Percentiles rank a stretch among this genome's conserved stretches.
Evolutionary conservation across 2,113 vertebrate genomes (phyloP).

Genomic region (Rhipidura dahli): DNA sequence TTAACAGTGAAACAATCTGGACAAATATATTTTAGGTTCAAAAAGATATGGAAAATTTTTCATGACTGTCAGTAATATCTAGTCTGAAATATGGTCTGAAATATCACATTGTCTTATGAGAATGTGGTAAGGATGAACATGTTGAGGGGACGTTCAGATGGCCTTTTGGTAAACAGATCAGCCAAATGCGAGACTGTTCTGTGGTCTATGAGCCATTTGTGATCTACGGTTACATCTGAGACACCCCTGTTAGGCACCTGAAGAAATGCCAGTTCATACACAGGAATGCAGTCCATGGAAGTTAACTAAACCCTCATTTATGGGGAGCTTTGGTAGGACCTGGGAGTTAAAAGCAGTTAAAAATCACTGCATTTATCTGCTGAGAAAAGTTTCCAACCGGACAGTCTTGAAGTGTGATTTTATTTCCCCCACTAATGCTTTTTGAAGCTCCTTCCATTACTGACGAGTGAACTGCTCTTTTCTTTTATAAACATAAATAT

Average conservation of each 20-base stretch:
- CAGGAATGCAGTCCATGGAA: neutral
- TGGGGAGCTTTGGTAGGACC: neutral
- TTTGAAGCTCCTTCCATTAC: neutral
- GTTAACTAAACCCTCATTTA: neutral
- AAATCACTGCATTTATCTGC: neutral
- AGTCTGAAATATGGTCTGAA: neutral
- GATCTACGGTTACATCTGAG: neutral
- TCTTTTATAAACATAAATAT: neutral
- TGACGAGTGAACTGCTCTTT: neutral
- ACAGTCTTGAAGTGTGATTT: neutral
- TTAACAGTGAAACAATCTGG: neutral
- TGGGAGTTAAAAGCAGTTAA: neutral
- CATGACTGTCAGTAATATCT: neutral
- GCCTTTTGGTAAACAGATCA: neutral
- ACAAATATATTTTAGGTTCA: neutral
- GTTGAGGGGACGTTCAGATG: rapidly evolving
- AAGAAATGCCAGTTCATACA: neutral
- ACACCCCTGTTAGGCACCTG: neutral
- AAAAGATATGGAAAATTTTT: neutral
- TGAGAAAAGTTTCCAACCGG: neutral
- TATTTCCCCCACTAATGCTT: neutral
- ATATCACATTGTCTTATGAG: neutral
- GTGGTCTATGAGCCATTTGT: neutral
- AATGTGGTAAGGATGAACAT: neutral
- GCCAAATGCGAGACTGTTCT: neutral